Base-by-base conservation (phyloP, 2,888 invertebrate genomes). In the Synergus gifuensis region DNA sequence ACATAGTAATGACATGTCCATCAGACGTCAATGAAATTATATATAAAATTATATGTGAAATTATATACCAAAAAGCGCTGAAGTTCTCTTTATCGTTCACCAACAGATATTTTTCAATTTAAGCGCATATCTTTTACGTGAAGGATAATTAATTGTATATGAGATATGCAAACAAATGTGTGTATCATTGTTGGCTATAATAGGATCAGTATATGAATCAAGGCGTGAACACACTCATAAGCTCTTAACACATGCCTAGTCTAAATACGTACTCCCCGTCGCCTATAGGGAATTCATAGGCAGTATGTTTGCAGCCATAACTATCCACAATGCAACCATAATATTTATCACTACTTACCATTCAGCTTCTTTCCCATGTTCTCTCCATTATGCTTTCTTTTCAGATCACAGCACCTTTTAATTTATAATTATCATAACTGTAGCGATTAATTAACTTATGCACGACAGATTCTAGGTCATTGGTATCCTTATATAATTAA, bases 161-260 rank as follows among this genome's bases (percentile, higher is more conserved):
- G 3, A 28, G 28, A 28, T 28, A 28, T 73, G 73, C 36, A 73
- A 73, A 58, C 54, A 73, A 58, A 73, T 73, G 73, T 73, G 54
- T 73, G 36, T 73, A 54, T 54, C 54, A 73, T 73, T 73, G 73
- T 73, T 73, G 40, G 11, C n/a, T 73, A 54, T 73, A 73, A 73
- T 73, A 73, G 73, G 73, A 73, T 73, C 73, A 73, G 54, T 40
- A 36, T 73, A 36, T 73, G 73, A 73, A 58, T 73, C 73, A 40
- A 73, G 73, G 54, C 54, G 73, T 73, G 54, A 73, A 73, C 54
- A 36, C n/a, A 49, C 49, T 69, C 46, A 69, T 40, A 63, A 63
- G 64, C 64, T 49, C n/a, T 2, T 22, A 60, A 60, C 22, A 22
- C 60, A 60, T 22, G 60, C 36, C 36, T n/a, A 58, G 73, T 73